A percentile compares a stretch with the other conserved stretches of the same genome.
Conservation (phyloP, 2,113 vertebrate genomes). For the Physeter macrocephalus region DNA sequence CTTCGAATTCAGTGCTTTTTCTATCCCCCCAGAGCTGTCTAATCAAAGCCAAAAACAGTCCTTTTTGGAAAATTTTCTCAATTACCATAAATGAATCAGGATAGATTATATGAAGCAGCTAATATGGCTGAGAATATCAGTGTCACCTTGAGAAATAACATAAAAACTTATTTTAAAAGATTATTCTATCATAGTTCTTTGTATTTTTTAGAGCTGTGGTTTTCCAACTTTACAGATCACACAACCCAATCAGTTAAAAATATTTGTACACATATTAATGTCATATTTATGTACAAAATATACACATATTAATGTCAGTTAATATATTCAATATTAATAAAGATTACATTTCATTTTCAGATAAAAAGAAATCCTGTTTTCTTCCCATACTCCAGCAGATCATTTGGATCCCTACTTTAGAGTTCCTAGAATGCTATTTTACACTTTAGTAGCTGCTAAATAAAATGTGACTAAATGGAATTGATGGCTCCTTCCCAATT, state of each 20-base stretch:
- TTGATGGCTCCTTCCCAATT: not conserved
- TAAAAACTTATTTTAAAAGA: not conserved
- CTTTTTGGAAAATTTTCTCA: not conserved
- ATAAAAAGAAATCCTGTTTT: not conserved
- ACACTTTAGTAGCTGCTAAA: not conserved
- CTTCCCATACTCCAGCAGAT: not conserved
- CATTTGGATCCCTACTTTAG: not conserved
- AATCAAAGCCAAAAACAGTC: not conserved
- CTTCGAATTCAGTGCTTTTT: not conserved
- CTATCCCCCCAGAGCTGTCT: not conserved
- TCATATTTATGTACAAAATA: not conserved
- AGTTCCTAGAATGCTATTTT: not conserved
- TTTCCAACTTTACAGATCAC: conserved; percentile 6
- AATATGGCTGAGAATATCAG: not conserved
- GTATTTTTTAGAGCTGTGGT: not conserved
- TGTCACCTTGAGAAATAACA: not conserved
- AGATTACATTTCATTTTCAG: not conserved
- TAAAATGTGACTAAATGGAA: not conserved
- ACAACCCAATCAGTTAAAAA: not conserved
- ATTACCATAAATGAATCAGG: not conserved
- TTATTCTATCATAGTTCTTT: not conserved
- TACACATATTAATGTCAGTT: not conserved
- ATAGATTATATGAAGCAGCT: not conserved
- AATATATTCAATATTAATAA: not conserved
- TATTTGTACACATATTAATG: not conserved